Conservation (phyloP, 2,888 invertebrate species). For the Platycheirus rosarum region DNA sequence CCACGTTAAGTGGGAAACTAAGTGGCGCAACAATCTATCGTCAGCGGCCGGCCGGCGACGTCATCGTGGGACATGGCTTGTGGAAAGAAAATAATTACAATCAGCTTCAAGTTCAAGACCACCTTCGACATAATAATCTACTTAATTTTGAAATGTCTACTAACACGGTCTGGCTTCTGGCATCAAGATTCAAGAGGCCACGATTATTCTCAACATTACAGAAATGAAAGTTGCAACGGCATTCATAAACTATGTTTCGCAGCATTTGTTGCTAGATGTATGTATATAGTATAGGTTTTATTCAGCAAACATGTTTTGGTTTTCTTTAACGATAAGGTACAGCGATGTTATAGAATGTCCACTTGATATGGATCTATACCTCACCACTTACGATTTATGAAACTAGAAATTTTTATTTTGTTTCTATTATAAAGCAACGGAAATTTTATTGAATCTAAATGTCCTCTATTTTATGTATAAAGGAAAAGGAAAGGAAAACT, state of each 20-base stretch:
- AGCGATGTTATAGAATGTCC: slow-evolving; percentile 25
- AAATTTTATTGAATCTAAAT: too few species aligned
- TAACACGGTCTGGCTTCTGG: too few species aligned
- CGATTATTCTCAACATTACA: background rate
- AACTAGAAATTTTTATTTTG: too few species aligned
- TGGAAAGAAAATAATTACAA: slow-evolving; percentile 40
- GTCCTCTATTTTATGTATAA: too few species aligned
- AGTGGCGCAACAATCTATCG: background rate
- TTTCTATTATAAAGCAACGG: too few species aligned
- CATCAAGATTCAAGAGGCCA: too few species aligned
- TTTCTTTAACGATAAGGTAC: background rate
- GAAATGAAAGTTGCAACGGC: background rate
- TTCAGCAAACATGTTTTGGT: slow-evolving; percentile 30
- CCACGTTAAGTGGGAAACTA: background rate
- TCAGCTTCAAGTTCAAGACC: slow-evolving; percentile 61
- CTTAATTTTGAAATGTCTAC: slow-evolving; percentile 48
- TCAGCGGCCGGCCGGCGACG: background rate
- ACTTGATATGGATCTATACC: too few species aligned
- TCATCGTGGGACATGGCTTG: background rate
- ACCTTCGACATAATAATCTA: slow-evolving; percentile 18
- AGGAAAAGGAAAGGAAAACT: too few species aligned
- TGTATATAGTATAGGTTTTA: too few species aligned
- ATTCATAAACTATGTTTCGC: background rate
- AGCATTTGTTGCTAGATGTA: background rate
- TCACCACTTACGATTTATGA: too few species aligned